phyloP scores from a whole-genome alignment of 2,888 invertebrate species.

The Stenurella melanura region DNA sequence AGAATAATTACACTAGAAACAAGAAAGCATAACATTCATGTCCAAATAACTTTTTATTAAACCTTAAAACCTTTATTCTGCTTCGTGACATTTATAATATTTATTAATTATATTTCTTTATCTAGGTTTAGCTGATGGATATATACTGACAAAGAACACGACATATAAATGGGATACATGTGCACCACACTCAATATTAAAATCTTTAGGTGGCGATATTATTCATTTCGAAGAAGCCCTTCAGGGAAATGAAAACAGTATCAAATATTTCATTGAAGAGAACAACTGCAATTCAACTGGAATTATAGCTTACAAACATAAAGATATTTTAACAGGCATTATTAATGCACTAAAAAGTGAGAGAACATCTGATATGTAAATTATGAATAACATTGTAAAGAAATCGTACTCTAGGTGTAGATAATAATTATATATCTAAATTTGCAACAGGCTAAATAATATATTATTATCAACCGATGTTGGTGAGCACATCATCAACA shows the following conservation, averaged over 20 bases:
- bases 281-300: conserved; percentile 72
- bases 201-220: conserved; percentile 86
- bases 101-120: conserved; percentile 61
- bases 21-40: no score
- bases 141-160: conserved; percentile 85
- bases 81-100: background rate
- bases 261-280: conserved; percentile 50
- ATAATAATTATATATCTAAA: no score
- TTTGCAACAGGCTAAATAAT: no score
- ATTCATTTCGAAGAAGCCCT: conserved; percentile 60
- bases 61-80: no score
- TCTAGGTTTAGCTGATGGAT: conserved; percentile 81
- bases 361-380: background rate
- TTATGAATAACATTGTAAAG: background rate
- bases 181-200: conserved; percentile 90
- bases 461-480: no score
- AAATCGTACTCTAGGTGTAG: no score
- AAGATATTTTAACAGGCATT: conserved; percentile 60
- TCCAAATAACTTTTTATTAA: no score
- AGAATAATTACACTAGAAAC: no score
- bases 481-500: no score
- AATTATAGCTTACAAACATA: conserved; percentile 71
- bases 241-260: conserved; percentile 48
- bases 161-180: conserved; percentile 96
- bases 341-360: conserved; percentile 48